Conservation (phyloP, 2,797 vertebrate genomes). For the Parotocinclus haroldoi region DNA sequence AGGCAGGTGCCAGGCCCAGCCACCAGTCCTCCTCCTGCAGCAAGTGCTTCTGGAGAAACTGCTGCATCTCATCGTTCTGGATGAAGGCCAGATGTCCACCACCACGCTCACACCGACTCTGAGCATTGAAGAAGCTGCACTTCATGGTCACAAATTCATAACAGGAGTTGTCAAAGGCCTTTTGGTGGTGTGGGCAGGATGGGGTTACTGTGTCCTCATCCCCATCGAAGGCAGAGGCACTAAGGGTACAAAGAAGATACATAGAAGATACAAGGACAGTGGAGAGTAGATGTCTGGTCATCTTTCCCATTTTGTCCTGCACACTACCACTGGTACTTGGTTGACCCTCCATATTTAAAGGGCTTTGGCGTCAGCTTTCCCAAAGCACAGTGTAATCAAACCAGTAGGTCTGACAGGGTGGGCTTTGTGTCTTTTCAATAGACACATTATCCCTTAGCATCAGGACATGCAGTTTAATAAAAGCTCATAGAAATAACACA, state of each 20-base stretch:
- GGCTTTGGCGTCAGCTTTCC: conserved; percentile 52
- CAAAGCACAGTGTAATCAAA: conserved; percentile 40
- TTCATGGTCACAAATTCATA: conserved; percentile 83
- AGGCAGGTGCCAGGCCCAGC: conserved; percentile 80
- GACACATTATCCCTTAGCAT: conserved; percentile 51
- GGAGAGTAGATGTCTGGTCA: conserved; percentile 54
- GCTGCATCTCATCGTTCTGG: conserved; percentile 79
- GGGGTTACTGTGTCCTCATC: conserved; percentile 51
- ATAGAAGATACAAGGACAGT: conserved; percentile 50
- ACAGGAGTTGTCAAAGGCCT: conserved; percentile 80
- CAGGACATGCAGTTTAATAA: conserved; percentile 36
- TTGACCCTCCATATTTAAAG: conserved; percentile 61
- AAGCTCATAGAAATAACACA: conserved; percentile 59
- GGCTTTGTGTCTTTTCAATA: conserved; percentile 59
- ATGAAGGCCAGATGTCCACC: conserved; percentile 88
- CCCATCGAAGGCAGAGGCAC: conserved; percentile 40
- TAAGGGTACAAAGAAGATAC: conserved; percentile 50
- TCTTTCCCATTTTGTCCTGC: conserved; percentile 52
- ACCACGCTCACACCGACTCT: conserved; percentile 86
- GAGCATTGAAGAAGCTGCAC: conserved; percentile 72
- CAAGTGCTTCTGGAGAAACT: conserved; percentile 80
- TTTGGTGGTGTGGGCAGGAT: conserved; percentile 76
- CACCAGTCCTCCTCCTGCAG: conserved; percentile 82
- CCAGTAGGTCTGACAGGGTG: conserved; percentile 31
- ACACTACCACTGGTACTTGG: conserved; percentile 42